A percentile compares a stretch with the other conserved stretches of the same genome.
Evolutionary conservation across 2,888 invertebrate species (phyloP).

Genomic region (Vesta saturnalis): DNA sequence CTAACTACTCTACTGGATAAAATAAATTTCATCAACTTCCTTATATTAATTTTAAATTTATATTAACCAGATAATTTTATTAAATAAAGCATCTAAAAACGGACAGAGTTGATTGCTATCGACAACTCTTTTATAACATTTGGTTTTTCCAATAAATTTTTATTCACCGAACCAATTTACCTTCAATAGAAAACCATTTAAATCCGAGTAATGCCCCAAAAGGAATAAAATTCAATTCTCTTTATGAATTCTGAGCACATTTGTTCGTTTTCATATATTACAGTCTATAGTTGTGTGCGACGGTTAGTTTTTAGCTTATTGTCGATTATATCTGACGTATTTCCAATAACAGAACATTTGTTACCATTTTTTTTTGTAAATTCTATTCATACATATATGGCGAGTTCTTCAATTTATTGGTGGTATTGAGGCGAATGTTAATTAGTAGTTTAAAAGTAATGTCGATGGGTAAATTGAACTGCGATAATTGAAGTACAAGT

Average conservation of each 20-base stretch:
- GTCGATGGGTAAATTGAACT: constrained; percentile 17
- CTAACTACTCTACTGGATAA: constrained; percentile 27
- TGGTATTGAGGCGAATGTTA: background rate
- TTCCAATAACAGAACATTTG: background rate
- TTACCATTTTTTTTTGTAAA: background rate
- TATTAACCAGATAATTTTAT: background rate
- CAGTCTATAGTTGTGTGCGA: constrained; percentile 5
- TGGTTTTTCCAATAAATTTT: constrained; percentile 10
- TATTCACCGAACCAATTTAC: constrained; percentile 48
- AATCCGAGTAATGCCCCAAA: constrained; percentile 49
- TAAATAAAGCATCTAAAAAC: background rate
- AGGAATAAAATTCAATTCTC: constrained; percentile 51
- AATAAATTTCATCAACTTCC: constrained; percentile 17
- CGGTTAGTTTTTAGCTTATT: constrained; percentile 8
- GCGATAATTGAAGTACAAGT: constrained; percentile 21
- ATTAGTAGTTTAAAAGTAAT: background rate
- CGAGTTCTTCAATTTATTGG: background rate
- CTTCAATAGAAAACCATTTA: constrained; percentile 46
- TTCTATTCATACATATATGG: background rate
- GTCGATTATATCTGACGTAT: background rate
- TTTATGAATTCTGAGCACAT: constrained; percentile 52
- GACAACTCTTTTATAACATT: background rate
- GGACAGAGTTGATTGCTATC: background rate
- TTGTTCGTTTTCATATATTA: constrained; percentile 50
- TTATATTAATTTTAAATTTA: background rate